Evolutionary conservation across 2,888 invertebrate species (phyloP).

Genomic region (Linnaemya tessellans): DNA sequence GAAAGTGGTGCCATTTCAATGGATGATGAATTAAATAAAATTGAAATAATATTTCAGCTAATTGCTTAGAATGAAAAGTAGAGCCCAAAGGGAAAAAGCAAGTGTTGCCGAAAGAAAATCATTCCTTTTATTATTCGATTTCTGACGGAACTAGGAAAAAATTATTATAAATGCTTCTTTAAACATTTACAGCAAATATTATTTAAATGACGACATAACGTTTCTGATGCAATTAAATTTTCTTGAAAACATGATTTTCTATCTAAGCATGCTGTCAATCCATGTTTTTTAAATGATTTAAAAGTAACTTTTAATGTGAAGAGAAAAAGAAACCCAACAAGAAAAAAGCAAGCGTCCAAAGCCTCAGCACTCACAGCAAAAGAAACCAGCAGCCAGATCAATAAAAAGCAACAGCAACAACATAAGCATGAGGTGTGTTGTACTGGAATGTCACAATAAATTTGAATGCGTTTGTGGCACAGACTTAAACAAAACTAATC

Average conservation of each 20-base stretch:
- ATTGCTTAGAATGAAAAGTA: too few relatives aligned
- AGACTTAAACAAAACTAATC: constrained; percentile 74
- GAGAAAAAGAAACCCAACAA: background rate
- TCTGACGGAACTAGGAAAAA: too few relatives aligned
- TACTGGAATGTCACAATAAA: constrained; percentile 15
- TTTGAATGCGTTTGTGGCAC: constrained; percentile 33
- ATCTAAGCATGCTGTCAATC: constrained; percentile 76
- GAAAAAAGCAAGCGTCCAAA: constrained; percentile 49
- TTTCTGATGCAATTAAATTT: constrained; percentile 33
- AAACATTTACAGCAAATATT: background rate
- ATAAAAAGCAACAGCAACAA: constrained; percentile 36
- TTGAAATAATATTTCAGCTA: too few relatives aligned
- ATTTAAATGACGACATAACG: background rate
- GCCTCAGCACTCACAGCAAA: constrained; percentile 26
- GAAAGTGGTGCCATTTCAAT: too few relatives aligned
- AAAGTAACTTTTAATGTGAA: constrained; percentile 34
- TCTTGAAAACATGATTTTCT: constrained; percentile 71
- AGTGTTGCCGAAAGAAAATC: too few relatives aligned
- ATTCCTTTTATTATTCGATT: too few relatives aligned
- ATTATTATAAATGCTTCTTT: background rate
- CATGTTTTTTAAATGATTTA: constrained; percentile 75
- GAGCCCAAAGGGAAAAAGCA: too few relatives aligned
- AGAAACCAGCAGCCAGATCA: constrained; percentile 39
- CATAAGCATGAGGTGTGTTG: constrained; percentile 32
- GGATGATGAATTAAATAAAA: too few relatives aligned